phyloP scores from a whole-genome alignment of 2,797 vertebrate genomes.

The Pangasius mekongensis region DNA sequence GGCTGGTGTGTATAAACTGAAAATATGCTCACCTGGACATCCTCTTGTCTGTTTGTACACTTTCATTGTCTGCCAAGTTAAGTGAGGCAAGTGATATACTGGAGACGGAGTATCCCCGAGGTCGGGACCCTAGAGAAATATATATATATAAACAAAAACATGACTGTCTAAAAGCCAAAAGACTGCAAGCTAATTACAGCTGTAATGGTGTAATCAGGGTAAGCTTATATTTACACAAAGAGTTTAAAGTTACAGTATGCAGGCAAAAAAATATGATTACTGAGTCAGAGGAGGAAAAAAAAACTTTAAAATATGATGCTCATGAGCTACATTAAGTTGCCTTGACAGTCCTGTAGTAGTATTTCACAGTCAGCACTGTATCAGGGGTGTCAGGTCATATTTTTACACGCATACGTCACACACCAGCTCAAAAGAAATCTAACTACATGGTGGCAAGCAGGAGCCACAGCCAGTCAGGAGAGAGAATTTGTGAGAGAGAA shows the following conservation, averaged over 20 bases:
- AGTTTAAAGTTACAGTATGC: not conserved
- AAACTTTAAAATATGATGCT: too few species aligned
- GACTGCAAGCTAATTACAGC: not conserved
- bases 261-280: not conserved
- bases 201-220: not conserved
- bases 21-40: conserved; percentile 83
- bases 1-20: not conserved
- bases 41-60: conserved; percentile 86
- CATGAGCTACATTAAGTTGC: too few species aligned
- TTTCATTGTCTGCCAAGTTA: conserved; percentile 88
- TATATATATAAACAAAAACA: not conserved
- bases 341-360: too few species aligned
- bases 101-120: conserved; percentile 89
- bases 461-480: too few species aligned
- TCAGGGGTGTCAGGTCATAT: not conserved
- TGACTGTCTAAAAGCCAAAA: not conserved
- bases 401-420: not conserved
- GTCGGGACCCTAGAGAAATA: conserved; percentile 79
- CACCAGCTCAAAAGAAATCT: not conserved
- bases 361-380: too few species aligned
- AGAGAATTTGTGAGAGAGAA: too few species aligned
- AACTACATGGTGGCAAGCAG: too few species aligned
- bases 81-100: conserved; percentile 94
- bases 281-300: not conserved
- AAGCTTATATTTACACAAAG: not conserved